Evolutionary conservation across 2,888 invertebrate species (phyloP), one percentile per base, ranked within the genome.

Genomic region (Andrena camellia): DNA sequence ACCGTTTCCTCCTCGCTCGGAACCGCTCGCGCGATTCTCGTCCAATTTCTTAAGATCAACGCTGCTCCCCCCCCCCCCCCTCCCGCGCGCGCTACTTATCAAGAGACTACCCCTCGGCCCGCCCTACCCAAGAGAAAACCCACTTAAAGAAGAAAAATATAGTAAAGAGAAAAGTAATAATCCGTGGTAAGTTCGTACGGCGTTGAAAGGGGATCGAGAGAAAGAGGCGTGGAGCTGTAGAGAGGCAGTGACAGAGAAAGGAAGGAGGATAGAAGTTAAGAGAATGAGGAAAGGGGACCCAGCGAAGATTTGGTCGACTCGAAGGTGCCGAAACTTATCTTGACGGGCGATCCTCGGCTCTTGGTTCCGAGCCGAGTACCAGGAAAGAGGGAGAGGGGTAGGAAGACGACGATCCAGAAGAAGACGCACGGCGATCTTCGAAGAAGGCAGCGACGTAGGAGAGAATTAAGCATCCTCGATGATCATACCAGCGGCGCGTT

Each of bases 301-400:
- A 83, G 78, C 82, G 85, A 88, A 88, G 85, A 83, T 83, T 76
- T 70, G 83, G 78, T 78, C 72, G 60, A 83, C 33, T 81, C 78
- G 68, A 82, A 64, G 68, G 7, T 78, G 77, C 76, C n/a, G n/a
- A 83, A 63, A 67, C 71, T 84, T 69, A 74, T 79, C 68, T 68
- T 80, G 62, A 75, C 78, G 78, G 83, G 83, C 67, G 42, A 67
- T 68, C 66, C 67, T 82, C 62, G 68, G 68, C 62, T 72, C 10
- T 48, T 20, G 26, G 42, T 1, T 42, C 4, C 4, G 57, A 57
- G 76, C 69, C 78, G 75, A 87, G 69, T 64, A 76, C 80, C 83
- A 83, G 88, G 78, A 83, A 80, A 78, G 73, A 60, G 71, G 78
- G 81, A 66, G 74, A 64, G 72, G 52, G 78, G 62, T 60, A 83